Evolutionary conservation across 2,888 invertebrate species (phyloP), one percentile per base, ranked within the genome.

Genomic region (Cheilosia impressa): DNA sequence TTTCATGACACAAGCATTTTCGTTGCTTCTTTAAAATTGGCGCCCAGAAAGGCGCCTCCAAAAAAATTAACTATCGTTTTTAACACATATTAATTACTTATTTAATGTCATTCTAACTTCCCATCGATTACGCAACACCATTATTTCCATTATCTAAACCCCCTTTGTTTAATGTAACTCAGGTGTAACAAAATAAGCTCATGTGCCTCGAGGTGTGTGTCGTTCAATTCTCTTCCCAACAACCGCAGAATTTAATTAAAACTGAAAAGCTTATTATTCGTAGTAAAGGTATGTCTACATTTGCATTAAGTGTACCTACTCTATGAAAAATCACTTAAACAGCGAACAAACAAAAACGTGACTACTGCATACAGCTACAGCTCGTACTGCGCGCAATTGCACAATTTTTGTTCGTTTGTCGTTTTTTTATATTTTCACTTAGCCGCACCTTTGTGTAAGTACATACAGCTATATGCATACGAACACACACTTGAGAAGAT

Each of bases 371-470:
- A 66, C 47, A 38, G 38, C 38, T 38, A 63, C 60, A 72, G 7
- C 47, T 6, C 38, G 38, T 38, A 73, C 63, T 63, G 58, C 68
- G 62, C 66, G 55, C 68, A 78, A 69, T 83, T 78, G 72, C 78
- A 82, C 71, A 82, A 75, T 77, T 45, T 57, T 68, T 31, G 72
- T 83, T 68, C 9, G n/a, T 76, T 19, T 19, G 15, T 4, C 7
- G 52, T 27, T 52, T 24, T 60, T 76, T 71, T 34, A 27, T 60
- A 27, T 52, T 43, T 53, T 53, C 17, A 79, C 65, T 58, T 73
- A 71, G 62, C 80, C 78, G 83, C 80, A 80, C 81, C 87, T 87
- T 87, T 87, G 78, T 84, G 76, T 78, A 69, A 87, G 62, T 81
- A 79, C 68, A 60, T 55, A 68, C 45, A 71, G 24, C 57, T 47